Evolutionary conservation across 30 jellyfish, hydroid and myxozoan species (phyloP).

Genomic region (Turritopsis rubra): DNA sequence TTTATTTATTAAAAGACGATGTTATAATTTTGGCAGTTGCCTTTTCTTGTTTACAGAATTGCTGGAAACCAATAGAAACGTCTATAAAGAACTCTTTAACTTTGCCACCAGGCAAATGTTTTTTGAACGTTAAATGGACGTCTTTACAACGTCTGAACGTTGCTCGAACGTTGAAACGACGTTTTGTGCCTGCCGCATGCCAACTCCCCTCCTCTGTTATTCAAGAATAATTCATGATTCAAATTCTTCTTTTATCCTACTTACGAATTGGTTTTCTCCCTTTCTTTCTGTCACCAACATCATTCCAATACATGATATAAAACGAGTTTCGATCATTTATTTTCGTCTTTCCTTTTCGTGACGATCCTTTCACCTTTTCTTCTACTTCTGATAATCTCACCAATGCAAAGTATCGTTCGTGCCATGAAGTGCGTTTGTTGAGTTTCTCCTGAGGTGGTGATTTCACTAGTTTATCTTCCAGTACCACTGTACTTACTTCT

Average conservation of each 20-base stretch:
- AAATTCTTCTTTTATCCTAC: neutral
- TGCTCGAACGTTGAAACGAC: too few species aligned
- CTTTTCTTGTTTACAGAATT: too few species aligned
- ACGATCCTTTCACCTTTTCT: neutral
- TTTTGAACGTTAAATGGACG: too few species aligned
- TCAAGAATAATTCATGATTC: too few species aligned
- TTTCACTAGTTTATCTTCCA: neutral
- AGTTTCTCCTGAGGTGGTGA: neutral
- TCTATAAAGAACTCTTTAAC: too few species aligned
- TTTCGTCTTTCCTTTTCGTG: neutral
- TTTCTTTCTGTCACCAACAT: neutral
- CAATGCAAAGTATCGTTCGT: neutral
- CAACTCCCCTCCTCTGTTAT: neutral
- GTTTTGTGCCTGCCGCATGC: too few species aligned
- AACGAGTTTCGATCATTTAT: neutral
- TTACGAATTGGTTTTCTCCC: neutral
- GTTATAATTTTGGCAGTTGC: too few species aligned
- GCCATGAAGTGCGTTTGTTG: constrained; percentile 1
- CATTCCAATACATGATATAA: neutral
- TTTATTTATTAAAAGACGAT: too few species aligned
- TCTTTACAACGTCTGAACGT: too few species aligned
- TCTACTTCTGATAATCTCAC: neutral
- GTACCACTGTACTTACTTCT: neutral
- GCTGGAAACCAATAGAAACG: too few species aligned
- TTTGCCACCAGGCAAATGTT: too few species aligned